Base-by-base conservation (phyloP, 2,797 vertebrate genomes). In the Xerus rutilus region DNA sequence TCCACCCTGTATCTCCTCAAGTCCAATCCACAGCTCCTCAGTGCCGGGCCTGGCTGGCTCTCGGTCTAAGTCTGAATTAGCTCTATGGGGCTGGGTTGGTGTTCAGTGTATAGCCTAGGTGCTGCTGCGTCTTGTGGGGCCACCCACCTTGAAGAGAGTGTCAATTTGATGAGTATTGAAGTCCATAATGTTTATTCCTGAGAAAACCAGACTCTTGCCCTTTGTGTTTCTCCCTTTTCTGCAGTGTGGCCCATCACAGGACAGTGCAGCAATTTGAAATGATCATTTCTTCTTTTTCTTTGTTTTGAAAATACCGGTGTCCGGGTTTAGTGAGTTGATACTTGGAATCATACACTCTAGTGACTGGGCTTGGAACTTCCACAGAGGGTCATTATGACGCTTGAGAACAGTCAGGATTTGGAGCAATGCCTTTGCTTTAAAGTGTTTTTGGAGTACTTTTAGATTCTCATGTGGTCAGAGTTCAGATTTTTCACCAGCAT, bases 381-480 rank as follows among this genome's bases (percentile, higher is more conserved):
- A 18, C 4, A 8, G 13, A 86, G 39, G 39, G 15, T 67, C 64
- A 11, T 83, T 30, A 14, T 11, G 45, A 45, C 30, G 4, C 64
- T 35, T 59, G 59, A 76, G 79, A 72, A 14, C 8, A 47, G 32
- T 52, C 17, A 32, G 59, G 57, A 86, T 28, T 47, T 23, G 21
- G 57, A 21, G 17, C 18, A 35, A 20, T 54, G 39, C 90, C 49
- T 54, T 52, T 81, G 67, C 49, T 84, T 89, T 73, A 89, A 88
- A 91, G 39, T 72, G 64, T 88, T 39, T 89, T 69, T 83, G 52
- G 32, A 64, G 28, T 52, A 65, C 18, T 93, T 82, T 18, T 15
- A 43, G 85, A 72, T 73, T 47, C 49, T 90, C 18, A 23, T 73
- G 62, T 3, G 59, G 72, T 67, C 93, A 95, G 4, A 93, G 89